Base-by-base conservation (phyloP, 1,140 invertebrate species). In the Samia ricini region DNA sequence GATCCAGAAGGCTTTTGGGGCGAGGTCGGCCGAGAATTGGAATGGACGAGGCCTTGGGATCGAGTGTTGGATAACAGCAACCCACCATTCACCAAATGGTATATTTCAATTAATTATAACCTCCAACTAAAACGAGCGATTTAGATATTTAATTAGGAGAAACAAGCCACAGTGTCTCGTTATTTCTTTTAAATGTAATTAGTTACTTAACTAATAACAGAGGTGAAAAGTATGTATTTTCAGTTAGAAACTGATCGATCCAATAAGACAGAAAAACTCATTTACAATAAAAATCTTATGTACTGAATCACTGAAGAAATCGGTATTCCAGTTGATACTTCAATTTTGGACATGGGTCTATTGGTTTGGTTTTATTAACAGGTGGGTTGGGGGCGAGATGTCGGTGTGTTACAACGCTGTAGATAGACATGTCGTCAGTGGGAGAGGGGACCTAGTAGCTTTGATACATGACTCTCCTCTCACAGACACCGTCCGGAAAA, bases 371-470 rank as follows among this genome's bases (percentile, higher is more conserved):
- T 56, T 15, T 15, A 56, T 49, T 10, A 24, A 10, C 61, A 96
- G 95, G 95, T 98, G 96, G 91, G 93, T 95, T 0, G 97, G 96
- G 2, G 97, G 97, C 4, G 95, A 98, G 90, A 82, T 98, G 74
- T 99, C 98, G 71, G 96, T 97, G 0, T 98, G 97, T 82, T 96
- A 98, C 91, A 99, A 99, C 89, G 95, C 97, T 0, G 89, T 99
- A 2, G 98, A 99, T 82, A 92, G 97, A 5, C 98, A 99, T 90
- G 95, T 98, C 0, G 91, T 93, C 12, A 93, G 92, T 0, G 97
- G 97, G 0, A 91, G 93, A 5, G 97, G 97, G 0, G 92, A 94
- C 1, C 94, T 95, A 81, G 85, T 94, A 0, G 97, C 97, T 0
- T 87, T 99, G 2, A 96, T 98, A 42, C 95, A 98, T 75, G 97